phyloP scores from a whole-genome alignment of 2,888 invertebrate species.

The Amblyjoppa proteus region DNA sequence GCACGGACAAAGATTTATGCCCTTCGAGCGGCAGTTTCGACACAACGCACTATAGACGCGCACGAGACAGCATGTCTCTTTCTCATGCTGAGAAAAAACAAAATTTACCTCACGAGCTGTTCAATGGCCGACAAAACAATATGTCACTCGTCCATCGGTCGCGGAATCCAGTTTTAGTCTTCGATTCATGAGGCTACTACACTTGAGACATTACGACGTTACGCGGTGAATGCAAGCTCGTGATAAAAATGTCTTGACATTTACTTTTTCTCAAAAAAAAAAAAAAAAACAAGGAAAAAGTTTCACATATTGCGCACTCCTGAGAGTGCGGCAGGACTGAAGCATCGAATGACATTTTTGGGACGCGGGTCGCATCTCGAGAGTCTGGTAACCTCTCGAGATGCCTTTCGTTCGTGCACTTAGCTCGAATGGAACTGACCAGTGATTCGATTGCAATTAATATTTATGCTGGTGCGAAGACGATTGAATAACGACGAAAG shows the following conservation, averaged over 20 bases:
- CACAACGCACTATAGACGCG: slow-evolving; percentile 8
- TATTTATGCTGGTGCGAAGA: background rate
- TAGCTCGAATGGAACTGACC: background rate
- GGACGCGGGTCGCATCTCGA: background rate
- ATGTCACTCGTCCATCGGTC: background rate
- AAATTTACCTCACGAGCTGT: background rate
- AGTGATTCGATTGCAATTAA: background rate
- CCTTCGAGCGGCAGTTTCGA: slow-evolving; percentile 17
- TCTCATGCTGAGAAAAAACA: background rate
- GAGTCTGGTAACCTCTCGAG: background rate
- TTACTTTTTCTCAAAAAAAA: background rate
- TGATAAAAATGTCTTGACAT: background rate
- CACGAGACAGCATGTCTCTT: background rate
- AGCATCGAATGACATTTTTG: background rate
- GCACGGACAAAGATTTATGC: background rate
- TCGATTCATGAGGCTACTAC: background rate
- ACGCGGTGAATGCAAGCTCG: background rate
- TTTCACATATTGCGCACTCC: background rate
- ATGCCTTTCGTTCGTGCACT: background rate
- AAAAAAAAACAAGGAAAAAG: background rate
- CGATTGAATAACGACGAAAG: background rate
- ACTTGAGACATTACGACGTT: background rate
- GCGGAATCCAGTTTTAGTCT: background rate
- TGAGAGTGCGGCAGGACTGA: background rate
- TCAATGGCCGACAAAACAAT: background rate